Conservation (phyloP, 1,140 invertebrate genomes). For the Nilaparvata lugens region DNA sequence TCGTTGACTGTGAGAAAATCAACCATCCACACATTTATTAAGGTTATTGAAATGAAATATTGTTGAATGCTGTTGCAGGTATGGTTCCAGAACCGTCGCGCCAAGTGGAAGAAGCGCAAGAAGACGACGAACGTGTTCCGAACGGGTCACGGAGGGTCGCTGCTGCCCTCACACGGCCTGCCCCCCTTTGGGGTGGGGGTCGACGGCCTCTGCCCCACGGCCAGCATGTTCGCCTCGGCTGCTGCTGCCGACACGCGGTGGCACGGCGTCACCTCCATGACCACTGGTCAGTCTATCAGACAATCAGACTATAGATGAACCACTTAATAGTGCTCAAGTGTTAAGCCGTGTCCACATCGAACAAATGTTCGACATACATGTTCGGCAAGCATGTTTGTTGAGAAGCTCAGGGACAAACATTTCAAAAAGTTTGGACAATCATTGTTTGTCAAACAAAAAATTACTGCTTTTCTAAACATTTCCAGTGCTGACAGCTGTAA, state of each 20-base stretch:
- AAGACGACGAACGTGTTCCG: constrained; percentile 94
- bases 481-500: too few species aligned
- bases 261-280: constrained; percentile 61
- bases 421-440: too few species aligned
- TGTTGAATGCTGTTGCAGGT: constrained; percentile 38
- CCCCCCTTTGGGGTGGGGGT: constrained; percentile 76
- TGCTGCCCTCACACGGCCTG: constrained; percentile 86
- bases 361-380: too few species aligned
- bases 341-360: too few species aligned
- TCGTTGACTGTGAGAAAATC: too few species aligned
- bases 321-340: too few species aligned
- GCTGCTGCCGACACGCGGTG: constrained; percentile 62
- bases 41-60: background rate
- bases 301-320: too few species aligned
- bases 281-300: constrained; percentile 52
- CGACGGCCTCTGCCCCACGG: constrained; percentile 55
- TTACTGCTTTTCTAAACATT: too few species aligned
- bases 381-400: too few species aligned
- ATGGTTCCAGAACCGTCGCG: constrained; percentile 77
- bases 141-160: constrained; percentile 59
- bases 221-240: constrained; percentile 59
- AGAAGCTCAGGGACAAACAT: too few species aligned
- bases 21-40: too few species aligned
- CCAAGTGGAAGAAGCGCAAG: constrained; percentile 97
- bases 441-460: too few species aligned